These are phyloP conservation scores for Brachionus calyciflorus DNA, from an alignment of 1,140 invertebrate genomes.

Conservation along the genomic window DNA sequence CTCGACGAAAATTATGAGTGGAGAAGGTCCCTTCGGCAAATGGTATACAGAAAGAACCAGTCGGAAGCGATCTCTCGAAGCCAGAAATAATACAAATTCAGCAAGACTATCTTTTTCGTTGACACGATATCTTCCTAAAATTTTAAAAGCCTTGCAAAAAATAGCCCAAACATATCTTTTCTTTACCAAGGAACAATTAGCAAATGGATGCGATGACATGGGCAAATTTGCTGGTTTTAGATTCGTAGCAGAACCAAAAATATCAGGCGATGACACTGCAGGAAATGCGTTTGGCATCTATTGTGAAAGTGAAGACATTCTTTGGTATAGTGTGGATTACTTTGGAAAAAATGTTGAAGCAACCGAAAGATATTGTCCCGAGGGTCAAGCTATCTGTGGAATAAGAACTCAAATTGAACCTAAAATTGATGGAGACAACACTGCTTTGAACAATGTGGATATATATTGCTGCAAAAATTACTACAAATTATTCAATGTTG, in stretches of 20 bases:
- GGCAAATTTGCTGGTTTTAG: not conserved
- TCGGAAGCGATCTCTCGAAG: too few relatives aligned
- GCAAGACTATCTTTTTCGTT: not conserved
- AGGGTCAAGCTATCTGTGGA: not conserved
- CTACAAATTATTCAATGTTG: not conserved
- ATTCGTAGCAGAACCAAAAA: not conserved
- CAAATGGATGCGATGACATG: not conserved
- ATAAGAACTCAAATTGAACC: conserved; percentile 22
- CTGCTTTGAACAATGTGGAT: conserved; percentile 7
- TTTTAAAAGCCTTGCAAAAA: not conserved
- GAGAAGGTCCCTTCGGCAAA: not conserved
- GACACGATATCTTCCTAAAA: not conserved
- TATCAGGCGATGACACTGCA: not conserved
- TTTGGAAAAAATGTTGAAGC: not conserved
- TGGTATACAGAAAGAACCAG: not conserved
- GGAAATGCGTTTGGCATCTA: not conserved
- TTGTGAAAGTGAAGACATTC: not conserved
- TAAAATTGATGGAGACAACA: conserved; percentile 14
- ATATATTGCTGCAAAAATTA: conserved; percentile 11
- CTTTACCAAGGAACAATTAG: not conserved
- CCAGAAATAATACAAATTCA: too few relatives aligned
- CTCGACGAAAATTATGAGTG: not conserved
- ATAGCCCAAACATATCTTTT: not conserved
- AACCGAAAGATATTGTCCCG: not conserved
- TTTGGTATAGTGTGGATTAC: not conserved